phyloP scores from a whole-genome alignment of 2,113 vertebrate species.

The Mystacornis crossleyi region DNA sequence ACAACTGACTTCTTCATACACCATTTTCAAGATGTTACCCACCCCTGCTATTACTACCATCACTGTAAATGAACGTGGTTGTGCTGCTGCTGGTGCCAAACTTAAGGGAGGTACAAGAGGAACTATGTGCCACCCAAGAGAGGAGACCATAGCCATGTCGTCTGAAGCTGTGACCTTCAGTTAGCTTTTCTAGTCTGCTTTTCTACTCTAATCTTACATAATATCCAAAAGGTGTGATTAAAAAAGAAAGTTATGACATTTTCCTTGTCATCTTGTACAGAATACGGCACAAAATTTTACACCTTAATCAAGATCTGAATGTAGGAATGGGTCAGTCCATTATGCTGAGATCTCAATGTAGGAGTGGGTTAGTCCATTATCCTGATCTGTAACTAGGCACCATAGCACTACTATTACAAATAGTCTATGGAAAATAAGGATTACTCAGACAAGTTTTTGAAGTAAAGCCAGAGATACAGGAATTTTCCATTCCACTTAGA shows the following conservation, averaged over 20 bases:
- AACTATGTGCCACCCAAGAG: not conserved
- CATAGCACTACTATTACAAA: not conserved
- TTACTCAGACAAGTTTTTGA: not conserved
- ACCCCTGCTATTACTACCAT: not conserved
- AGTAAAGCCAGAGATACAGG: slow-evolving; percentile 26
- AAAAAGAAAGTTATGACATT: not conserved
- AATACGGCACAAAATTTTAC: not conserved
- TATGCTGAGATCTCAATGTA: not conserved
- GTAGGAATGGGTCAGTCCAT: not conserved
- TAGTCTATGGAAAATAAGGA: not conserved
- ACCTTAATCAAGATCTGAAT: not conserved
- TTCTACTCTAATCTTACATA: not conserved
- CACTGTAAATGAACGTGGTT: not conserved
- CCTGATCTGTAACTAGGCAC: not conserved
- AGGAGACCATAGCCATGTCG: not conserved
- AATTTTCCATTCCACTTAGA: slow-evolving; percentile 40
- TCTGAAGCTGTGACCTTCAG: not conserved
- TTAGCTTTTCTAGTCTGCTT: not conserved
- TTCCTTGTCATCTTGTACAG: not conserved
- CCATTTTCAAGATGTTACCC: not conserved
- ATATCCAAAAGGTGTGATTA: not conserved
- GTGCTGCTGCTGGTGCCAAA: not conserved
- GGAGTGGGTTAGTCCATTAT: not conserved
- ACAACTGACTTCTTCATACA: not conserved
- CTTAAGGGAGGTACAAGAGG: not conserved